These are phyloP conservation scores for Pseudocheirus occidentalis DNA, from an alignment of 2,797 vertebrate species.

Conservation along the genomic window DNA sequence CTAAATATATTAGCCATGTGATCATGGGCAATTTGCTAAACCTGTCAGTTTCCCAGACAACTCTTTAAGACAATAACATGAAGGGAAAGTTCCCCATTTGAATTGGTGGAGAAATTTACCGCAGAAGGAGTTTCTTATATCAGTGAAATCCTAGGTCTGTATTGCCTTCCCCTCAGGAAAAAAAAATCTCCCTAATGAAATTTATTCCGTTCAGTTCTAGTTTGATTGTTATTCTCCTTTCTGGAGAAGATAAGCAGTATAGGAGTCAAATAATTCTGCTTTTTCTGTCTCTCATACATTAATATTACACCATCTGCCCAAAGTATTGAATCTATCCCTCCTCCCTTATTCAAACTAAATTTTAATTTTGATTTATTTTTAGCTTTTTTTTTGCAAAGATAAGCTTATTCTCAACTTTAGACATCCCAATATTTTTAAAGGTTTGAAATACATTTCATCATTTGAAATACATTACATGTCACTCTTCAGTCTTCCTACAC, in stretches of 20 bases:
- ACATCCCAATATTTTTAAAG: not conserved
- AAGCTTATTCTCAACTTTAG: not conserved
- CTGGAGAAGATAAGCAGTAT: not conserved
- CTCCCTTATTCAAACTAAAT: not conserved
- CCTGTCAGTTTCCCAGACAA: not conserved
- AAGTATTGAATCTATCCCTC: not conserved
- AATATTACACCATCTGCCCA: slow-evolving; percentile 18
- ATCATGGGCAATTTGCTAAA: not conserved
- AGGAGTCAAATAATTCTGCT: not conserved
- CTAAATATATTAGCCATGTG: not conserved
- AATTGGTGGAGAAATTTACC: not conserved
- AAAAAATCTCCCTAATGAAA: not conserved
- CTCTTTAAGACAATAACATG: not conserved
- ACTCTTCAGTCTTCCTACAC: not conserved
- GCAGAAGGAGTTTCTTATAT: not conserved
- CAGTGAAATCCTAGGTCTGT: not conserved
- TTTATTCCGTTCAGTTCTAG: not conserved
- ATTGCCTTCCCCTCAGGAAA: not conserved
- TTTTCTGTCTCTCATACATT: slow-evolving; percentile 14
- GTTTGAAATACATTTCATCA: not conserved
- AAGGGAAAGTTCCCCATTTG: not conserved
- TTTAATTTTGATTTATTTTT: not conserved
- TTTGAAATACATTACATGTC: not conserved
- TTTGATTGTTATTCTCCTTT: not conserved
- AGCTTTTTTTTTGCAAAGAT: not conserved